Evolutionary conservation across 2,113 vertebrate genomes (phyloP).

Genomic region (Megaceryle torquata): DNA sequence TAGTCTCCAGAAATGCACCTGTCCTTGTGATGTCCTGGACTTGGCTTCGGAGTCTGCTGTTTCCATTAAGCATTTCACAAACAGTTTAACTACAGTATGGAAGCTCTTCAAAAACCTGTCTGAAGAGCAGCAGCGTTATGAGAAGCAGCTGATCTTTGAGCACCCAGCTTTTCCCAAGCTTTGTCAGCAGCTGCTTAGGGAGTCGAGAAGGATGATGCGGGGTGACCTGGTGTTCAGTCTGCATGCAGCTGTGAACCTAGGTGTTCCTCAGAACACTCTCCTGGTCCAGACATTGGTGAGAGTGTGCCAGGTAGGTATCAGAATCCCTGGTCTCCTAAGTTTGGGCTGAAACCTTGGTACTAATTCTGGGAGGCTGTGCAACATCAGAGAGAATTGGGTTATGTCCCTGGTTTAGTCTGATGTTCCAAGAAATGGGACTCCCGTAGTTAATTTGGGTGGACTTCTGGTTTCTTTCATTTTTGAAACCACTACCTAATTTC

Average conservation of each 20-base stretch:
- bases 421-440: not conserved
- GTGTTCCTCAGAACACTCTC: slow-evolving; percentile 80
- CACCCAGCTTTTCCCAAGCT: slow-evolving; percentile 78
- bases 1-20: slow-evolving; percentile 69
- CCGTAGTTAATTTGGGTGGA: not conserved
- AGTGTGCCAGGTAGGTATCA: slow-evolving; percentile 80
- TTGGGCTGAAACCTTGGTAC: accelerated
- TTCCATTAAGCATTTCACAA: slow-evolving; percentile 63
- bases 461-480: not conserved
- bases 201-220: slow-evolving; percentile 47
- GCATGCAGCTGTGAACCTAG: slow-evolving; percentile 78
- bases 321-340: not conserved
- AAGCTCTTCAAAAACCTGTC: slow-evolving; percentile 74
- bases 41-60: slow-evolving; percentile 11
- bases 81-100: slow-evolving; percentile 78
- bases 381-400: not conserved
- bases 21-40: slow-evolving; percentile 85
- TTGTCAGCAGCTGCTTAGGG: slow-evolving; percentile 72
- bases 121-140: slow-evolving; percentile 74
- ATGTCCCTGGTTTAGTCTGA: not conserved
- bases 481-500: not conserved
- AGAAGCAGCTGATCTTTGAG: slow-evolving; percentile 82
- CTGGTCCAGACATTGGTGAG: slow-evolving; percentile 87
- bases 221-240: slow-evolving; percentile 76
- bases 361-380: not conserved